Conservation (phyloP, 2,797 vertebrate genomes). For the Alcedo quadribrachys region DNA sequence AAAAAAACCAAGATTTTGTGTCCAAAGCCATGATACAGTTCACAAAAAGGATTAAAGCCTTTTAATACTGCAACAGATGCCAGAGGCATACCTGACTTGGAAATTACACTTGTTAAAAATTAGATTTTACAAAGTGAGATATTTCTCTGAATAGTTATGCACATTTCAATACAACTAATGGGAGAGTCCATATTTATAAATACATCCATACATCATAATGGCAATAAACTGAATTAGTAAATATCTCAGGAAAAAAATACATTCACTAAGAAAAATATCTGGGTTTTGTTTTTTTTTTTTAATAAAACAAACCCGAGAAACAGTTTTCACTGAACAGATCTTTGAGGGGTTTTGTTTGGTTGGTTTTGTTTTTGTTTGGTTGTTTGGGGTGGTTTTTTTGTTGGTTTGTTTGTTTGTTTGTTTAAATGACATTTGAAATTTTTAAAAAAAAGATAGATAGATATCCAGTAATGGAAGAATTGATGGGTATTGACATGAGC, state of each 20-base stretch:
- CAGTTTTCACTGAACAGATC: background rate
- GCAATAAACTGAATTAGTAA: background rate
- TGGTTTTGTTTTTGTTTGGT: too few relatives aligned
- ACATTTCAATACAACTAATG: background rate
- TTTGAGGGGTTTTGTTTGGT: background rate
- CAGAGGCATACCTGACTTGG: background rate
- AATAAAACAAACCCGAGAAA: background rate
- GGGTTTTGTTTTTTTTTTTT: background rate
- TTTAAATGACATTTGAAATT: background rate
- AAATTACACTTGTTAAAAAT: background rate
- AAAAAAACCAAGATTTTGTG: fast-evolving
- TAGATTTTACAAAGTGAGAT: background rate
- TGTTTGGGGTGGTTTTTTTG: too few relatives aligned
- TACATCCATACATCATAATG: background rate
- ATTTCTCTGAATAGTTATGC: background rate
- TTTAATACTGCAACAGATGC: background rate
- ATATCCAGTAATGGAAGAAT: background rate
- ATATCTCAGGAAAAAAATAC: background rate
- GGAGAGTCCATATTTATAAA: background rate
- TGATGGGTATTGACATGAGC: background rate
- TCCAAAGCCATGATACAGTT: background rate
- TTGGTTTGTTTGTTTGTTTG: too few relatives aligned
- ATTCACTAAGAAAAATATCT: background rate
- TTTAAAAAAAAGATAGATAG: background rate
- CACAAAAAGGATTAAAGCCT: background rate